phyloP scores from a whole-genome alignment of 2,888 invertebrate species.

The Agrotis exclamationis region DNA sequence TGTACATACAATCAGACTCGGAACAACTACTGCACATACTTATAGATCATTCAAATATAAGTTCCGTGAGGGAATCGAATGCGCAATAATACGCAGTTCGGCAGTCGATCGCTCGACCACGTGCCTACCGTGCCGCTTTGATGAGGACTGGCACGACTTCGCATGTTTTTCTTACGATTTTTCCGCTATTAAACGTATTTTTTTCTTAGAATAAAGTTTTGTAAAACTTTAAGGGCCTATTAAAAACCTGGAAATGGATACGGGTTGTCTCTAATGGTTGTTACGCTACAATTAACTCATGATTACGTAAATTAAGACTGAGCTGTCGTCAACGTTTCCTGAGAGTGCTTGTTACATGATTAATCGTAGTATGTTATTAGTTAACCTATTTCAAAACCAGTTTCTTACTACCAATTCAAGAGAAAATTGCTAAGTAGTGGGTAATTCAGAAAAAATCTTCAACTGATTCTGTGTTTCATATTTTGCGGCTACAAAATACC shows the following conservation, averaged over 20 bases:
- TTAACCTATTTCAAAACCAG: slow-evolving; percentile 33
- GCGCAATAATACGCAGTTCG: no score
- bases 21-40: no score
- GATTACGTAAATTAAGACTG: slow-evolving; percentile 58
- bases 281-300: slow-evolving; percentile 49
- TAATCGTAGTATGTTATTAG: slow-evolving; percentile 51
- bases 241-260: slow-evolving; percentile 39
- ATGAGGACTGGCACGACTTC: no score
- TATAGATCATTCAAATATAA: no score
- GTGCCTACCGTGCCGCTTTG: no score
- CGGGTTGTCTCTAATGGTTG: slow-evolving; percentile 34
- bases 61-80: no score
- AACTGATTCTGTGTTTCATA: slow-evolving; percentile 13
- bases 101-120: no score
- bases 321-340: slow-evolving; percentile 50
- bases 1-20: no score
- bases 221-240: neutral
- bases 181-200: neutral
- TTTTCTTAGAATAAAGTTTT: neutral
- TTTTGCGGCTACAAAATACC: slow-evolving; percentile 9
- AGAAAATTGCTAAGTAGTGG: neutral
- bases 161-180: no score
- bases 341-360: slow-evolving; percentile 51
- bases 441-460: slow-evolving; percentile 3
- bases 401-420: slow-evolving; percentile 31